These are phyloP conservation scores for Crocidura indochinensis DNA, from an alignment of 2,797 vertebrate species.

Conservation along the genomic window DNA sequence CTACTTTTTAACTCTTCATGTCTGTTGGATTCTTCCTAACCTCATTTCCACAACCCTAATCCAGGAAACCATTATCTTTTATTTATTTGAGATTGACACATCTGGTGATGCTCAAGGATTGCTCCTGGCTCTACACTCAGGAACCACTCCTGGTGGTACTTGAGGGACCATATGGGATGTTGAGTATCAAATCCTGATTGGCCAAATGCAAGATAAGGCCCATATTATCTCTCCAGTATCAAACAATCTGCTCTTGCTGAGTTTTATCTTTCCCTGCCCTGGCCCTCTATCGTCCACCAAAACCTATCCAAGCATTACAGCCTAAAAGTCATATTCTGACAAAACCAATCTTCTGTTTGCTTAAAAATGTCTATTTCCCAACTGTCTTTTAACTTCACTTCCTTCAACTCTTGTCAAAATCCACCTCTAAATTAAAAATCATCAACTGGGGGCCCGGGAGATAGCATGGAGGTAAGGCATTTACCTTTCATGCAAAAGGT, in stretches of 20 bases:
- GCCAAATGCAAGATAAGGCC: no score
- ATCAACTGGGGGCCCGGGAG: no score
- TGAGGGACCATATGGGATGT: no score
- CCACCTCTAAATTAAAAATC: not conserved
- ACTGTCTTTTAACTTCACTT: not conserved
- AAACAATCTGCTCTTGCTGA: no score
- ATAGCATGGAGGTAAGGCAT: no score
- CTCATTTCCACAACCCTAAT: not conserved
- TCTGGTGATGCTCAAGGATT: no score
- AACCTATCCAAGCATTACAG: not conserved
- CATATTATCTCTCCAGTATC: not conserved
- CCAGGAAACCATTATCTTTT: not conserved
- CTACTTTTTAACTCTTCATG: conserved; percentile 16
- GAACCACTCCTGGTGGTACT: no score
- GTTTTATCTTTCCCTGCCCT: not conserved
- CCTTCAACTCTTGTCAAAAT: conserved; percentile 4
- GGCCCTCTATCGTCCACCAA: not conserved
- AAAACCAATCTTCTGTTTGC: not conserved
- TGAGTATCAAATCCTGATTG: no score
- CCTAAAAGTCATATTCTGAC: not conserved
- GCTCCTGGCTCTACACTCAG: no score
- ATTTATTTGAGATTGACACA: no score
- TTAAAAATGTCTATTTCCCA: conserved; percentile 1
- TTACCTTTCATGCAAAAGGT: no score
- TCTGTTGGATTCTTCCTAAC: not conserved